These are phyloP conservation scores for Clepsis dumicolana DNA, from an alignment of 2,888 invertebrate genomes.

Conservation along the genomic window DNA sequence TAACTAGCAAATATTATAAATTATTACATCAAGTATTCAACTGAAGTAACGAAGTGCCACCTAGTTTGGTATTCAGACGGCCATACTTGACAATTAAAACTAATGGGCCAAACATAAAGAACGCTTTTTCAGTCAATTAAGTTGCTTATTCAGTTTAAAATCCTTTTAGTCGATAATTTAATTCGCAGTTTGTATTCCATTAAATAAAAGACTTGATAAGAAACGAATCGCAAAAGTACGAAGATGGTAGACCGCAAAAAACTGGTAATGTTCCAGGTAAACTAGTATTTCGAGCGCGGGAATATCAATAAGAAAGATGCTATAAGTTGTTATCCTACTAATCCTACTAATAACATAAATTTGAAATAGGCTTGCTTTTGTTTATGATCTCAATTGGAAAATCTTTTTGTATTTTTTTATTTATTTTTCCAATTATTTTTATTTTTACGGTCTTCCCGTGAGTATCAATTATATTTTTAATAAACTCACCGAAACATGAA, in stretches of 20 bases:
- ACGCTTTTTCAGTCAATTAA: constrained; percentile 1
- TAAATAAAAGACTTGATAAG: constrained; percentile 16
- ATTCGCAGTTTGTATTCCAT: constrained; percentile 29
- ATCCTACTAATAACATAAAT: too few species aligned
- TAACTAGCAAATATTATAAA: not conserved
- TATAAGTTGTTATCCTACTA: too few species aligned
- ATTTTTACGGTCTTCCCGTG: too few species aligned
- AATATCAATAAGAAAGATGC: constrained; percentile 4
- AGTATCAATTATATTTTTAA: too few species aligned
- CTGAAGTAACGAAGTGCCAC: not conserved
- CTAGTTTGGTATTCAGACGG: constrained; percentile 14
- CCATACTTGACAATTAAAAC: not conserved
- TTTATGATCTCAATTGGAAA: too few species aligned
- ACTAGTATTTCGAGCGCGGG: constrained; percentile 12
- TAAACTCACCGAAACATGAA: too few species aligned
- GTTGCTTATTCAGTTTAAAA: not conserved
- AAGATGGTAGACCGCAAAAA: constrained; percentile 3
- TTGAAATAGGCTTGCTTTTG: too few species aligned
- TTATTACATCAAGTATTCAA: not conserved
- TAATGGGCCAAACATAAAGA: not conserved
- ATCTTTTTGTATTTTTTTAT: too few species aligned
- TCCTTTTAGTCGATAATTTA: constrained; percentile 12
- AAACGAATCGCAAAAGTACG: not conserved
- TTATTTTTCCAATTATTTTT: too few species aligned
- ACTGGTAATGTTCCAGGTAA: constrained; percentile 31